Evolutionary conservation across 2,888 invertebrate genomes (phyloP).

Genomic region (Bimastos eiseni): DNA sequence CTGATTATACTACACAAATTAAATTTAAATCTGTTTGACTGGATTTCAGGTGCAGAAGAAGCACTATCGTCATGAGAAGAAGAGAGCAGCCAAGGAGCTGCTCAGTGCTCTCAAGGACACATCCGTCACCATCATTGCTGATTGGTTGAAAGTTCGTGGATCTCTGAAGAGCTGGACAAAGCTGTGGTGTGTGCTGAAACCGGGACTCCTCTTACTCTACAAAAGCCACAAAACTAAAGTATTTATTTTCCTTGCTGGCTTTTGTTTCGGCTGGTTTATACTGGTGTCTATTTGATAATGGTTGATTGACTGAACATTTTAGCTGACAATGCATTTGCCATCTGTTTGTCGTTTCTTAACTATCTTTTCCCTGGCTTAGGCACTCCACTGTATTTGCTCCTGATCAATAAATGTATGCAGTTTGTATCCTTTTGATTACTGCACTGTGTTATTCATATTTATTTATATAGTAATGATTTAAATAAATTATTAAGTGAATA

Average conservation of each 20-base stretch:
- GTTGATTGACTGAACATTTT: too few species aligned
- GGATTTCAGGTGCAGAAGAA: constrained; percentile 77
- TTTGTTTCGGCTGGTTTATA: neutral
- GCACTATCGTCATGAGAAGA: constrained; percentile 77
- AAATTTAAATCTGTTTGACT: neutral
- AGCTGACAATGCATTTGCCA: too few species aligned
- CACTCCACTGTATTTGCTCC: too few species aligned
- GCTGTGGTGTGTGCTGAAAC: constrained; percentile 90
- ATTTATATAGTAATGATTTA: too few species aligned
- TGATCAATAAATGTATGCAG: too few species aligned
- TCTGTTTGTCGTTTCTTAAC: too few species aligned
- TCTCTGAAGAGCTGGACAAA: constrained; percentile 94
- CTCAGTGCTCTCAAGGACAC: constrained; percentile 88
- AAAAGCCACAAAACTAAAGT: constrained; percentile 90
- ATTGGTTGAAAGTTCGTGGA: constrained; percentile 89
- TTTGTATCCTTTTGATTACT: too few species aligned
- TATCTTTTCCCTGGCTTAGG: too few species aligned
- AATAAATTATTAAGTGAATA: too few species aligned
- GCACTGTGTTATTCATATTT: too few species aligned
- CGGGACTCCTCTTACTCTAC: constrained; percentile 83
- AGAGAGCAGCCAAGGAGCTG: constrained; percentile 84
- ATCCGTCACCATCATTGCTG: constrained; percentile 85
- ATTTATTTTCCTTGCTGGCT: neutral
- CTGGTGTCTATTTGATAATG: neutral
- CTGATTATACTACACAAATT: too few species aligned